Evolutionary conservation across 1,140 invertebrate genomes (phyloP).

Genomic region (Lepidurus apus): DNA sequence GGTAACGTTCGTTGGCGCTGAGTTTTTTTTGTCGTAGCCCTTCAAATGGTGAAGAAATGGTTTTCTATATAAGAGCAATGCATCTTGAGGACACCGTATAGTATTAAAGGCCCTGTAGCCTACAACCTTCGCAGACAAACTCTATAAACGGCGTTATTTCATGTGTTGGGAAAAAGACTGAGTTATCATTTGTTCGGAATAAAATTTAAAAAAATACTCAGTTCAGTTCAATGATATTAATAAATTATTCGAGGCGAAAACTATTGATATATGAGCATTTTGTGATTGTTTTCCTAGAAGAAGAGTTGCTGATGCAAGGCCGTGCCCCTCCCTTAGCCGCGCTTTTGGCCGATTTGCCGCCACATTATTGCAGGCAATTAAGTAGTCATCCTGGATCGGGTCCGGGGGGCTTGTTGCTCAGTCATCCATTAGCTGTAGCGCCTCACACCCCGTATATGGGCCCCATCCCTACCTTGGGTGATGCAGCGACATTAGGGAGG

Average conservation of each 20-base stretch:
- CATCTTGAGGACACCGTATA: too few relatives aligned
- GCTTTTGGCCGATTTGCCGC: conserved; percentile 33
- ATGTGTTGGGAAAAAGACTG: too few relatives aligned
- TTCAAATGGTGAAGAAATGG: too few relatives aligned
- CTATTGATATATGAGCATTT: not conserved
- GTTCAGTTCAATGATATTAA: not conserved
- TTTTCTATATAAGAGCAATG: too few relatives aligned
- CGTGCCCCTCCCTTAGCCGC: conserved; percentile 30
- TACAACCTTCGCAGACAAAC: too few relatives aligned
- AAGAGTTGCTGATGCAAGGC: conserved; percentile 23
- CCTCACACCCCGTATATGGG: conserved; percentile 25
- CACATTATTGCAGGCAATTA: conserved; percentile 29
- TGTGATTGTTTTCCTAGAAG: not conserved
- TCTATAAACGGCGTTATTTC: too few relatives aligned
- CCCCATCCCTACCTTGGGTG: conserved; percentile 3
- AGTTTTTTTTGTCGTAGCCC: not conserved
- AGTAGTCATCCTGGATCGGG: conserved; percentile 1
- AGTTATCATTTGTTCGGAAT: too few relatives aligned
- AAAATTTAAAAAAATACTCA: too few relatives aligned
- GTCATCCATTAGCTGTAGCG: not conserved
- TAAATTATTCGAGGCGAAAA: not conserved
- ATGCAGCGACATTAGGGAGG: conserved; percentile 15
- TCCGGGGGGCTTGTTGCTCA: not conserved
- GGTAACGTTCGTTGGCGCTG: not conserved
- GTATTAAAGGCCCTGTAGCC: too few relatives aligned